phyloP scores from a whole-genome alignment of 2,113 vertebrate species.

The Baryphthengus martii region DNA sequence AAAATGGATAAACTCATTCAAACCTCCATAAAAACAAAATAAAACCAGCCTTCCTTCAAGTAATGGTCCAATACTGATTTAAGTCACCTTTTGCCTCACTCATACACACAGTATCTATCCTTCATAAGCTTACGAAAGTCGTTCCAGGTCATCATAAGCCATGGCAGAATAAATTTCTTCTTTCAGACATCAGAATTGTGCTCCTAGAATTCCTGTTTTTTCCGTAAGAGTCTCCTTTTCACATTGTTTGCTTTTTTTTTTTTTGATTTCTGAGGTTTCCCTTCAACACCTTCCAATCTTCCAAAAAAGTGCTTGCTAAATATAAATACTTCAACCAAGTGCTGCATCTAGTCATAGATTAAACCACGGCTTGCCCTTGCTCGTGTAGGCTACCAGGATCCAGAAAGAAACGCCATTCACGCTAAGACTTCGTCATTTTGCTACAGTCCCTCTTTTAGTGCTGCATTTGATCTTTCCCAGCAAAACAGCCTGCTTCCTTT shows the following conservation, averaged over 20 bases:
- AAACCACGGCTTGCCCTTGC: background rate
- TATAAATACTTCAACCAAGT: constrained; percentile 57
- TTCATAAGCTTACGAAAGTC: constrained; percentile 35
- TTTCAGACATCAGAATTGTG: constrained; percentile 62
- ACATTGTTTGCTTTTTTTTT: constrained; percentile 32
- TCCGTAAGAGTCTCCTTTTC: constrained; percentile 29
- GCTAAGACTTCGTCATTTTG: background rate
- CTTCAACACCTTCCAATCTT: constrained; percentile 32
- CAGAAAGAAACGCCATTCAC: background rate
- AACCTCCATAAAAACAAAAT: constrained; percentile 47
- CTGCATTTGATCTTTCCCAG: background rate
- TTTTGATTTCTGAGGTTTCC: constrained; percentile 32
- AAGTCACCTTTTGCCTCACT: constrained; percentile 23
- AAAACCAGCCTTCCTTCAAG: constrained; percentile 73
- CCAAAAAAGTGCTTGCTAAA: constrained; percentile 66
- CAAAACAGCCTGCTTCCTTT: background rate
- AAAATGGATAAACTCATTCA: constrained; percentile 54
- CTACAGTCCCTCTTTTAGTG: background rate
- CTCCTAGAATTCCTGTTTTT: constrained; percentile 42
- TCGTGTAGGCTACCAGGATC: background rate
- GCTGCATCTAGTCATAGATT: constrained; percentile 24
- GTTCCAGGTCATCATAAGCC: constrained; percentile 14
- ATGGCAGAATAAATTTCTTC: constrained; percentile 15
- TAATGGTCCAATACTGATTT: constrained; percentile 73
- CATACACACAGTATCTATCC: constrained; percentile 28